phyloP scores from a whole-genome alignment of 2,888 invertebrate genomes.

The Elysia crispata region DNA sequence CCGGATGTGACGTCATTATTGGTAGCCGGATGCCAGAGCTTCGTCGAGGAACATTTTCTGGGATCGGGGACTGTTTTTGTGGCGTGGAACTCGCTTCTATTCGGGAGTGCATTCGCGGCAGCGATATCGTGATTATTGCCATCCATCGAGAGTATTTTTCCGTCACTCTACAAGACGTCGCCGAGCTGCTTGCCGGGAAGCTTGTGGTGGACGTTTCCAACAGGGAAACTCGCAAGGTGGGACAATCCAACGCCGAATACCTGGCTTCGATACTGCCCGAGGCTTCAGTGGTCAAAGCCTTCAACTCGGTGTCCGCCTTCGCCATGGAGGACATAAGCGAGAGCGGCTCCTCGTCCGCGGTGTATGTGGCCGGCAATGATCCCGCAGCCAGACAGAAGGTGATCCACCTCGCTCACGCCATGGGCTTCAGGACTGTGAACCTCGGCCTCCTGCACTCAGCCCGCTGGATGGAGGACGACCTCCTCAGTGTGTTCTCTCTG shows the following conservation, averaged over 20 bases:
- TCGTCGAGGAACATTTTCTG: conserved; percentile 36
- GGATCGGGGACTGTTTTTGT: conserved; percentile 58
- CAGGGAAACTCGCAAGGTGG: conserved; percentile 56
- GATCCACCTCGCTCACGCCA: conserved; percentile 60
- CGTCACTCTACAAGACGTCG: conserved; percentile 56
- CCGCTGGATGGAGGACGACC: conserved; percentile 64
- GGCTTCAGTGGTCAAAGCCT: conserved; percentile 67
- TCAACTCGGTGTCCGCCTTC: conserved; percentile 71
- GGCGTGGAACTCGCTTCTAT: conserved; percentile 58
- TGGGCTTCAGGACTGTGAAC: conserved; percentile 66
- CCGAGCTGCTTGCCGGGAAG: conserved; percentile 58
- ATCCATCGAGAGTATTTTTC: conserved; percentile 66
- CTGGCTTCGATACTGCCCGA: conserved; percentile 58
- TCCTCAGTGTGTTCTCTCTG: conserved; percentile 62
- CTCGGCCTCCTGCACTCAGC: conserved; percentile 63
- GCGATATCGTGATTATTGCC: conserved; percentile 61
- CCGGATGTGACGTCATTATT: conserved; percentile 68
- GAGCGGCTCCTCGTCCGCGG: conserved; percentile 58
- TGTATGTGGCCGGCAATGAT: conserved; percentile 66
- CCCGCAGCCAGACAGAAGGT: conserved; percentile 58
- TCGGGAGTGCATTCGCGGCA: conserved; percentile 59
- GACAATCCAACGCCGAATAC: conserved; percentile 65
- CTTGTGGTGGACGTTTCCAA: conserved; percentile 70
- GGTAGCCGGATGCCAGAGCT: conserved; percentile 65
- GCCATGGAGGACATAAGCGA: conserved; percentile 64